A percentile compares a stretch with the other conserved stretches of the same genome.
phyloP scores from a whole-genome alignment of 2,888 invertebrate species.

The Acleris literana region DNA sequence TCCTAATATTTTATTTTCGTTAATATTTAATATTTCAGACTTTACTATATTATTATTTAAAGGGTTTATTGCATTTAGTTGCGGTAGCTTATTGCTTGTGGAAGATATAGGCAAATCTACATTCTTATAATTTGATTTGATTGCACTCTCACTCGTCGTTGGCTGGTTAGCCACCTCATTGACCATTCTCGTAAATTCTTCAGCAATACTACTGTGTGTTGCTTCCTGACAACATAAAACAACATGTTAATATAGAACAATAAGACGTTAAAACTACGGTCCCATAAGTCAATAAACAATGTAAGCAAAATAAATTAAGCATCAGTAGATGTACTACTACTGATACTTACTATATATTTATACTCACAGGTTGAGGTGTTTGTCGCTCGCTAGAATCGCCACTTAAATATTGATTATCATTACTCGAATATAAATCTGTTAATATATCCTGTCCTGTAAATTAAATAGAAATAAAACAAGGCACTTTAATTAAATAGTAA shows the following conservation, averaged over 20 bases:
- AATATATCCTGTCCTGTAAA: constrained; percentile 80
- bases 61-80: constrained; percentile 70
- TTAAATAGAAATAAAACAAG: constrained; percentile 39
- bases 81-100: constrained; percentile 63
- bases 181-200: constrained; percentile 78
- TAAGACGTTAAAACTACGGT: not conserved
- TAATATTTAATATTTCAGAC: constrained; percentile 74
- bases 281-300: not conserved
- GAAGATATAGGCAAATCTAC: constrained; percentile 60
- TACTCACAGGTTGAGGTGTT: constrained; percentile 79
- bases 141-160: constrained; percentile 59
- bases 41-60: constrained; percentile 76
- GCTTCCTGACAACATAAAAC: constrained; percentile 50
- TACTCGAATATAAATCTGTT: constrained; percentile 65
- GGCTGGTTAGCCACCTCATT: constrained; percentile 73
- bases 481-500: not conserved
- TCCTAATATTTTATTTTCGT: constrained; percentile 71
- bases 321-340: not conserved
- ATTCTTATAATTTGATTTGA: constrained; percentile 63
- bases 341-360: not conserved
- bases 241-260: constrained; percentile 34
- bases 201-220: constrained; percentile 69
- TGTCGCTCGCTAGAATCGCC: constrained; percentile 79
- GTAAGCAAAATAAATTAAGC: not conserved
- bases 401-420: constrained; percentile 69